These are phyloP conservation scores for Eucera pruinosa DNA, from an alignment of 2,888 invertebrate species.

Conservation along the genomic window DNA sequence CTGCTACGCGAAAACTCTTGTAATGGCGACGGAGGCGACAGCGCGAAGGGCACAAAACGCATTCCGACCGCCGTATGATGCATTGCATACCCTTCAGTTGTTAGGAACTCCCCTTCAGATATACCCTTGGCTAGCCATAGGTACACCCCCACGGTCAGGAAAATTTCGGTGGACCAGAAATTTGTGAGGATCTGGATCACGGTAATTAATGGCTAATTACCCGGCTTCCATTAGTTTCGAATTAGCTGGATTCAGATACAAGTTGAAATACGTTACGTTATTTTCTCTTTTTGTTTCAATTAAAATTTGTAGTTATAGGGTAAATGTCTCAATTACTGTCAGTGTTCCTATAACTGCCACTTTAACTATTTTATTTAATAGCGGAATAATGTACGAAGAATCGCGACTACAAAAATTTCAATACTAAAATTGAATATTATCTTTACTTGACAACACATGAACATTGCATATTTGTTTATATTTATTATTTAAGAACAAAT, in stretches of 20 bases:
- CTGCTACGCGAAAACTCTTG: constrained; percentile 52
- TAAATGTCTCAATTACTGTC: too few relatives aligned
- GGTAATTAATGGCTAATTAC: constrained; percentile 25
- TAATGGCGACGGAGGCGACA: constrained; percentile 47
- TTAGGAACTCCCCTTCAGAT: constrained; percentile 46
- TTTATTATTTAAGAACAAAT: too few relatives aligned
- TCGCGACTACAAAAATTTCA: too few relatives aligned
- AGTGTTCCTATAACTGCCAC: too few relatives aligned
- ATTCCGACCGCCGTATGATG: constrained; percentile 59
- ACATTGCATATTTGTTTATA: too few relatives aligned
- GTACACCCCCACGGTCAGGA: background rate
- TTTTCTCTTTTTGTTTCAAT: too few relatives aligned
- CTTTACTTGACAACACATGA: too few relatives aligned
- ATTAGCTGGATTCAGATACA: too few relatives aligned
- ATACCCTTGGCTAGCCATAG: constrained; percentile 7
- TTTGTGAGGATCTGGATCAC: constrained; percentile 26
- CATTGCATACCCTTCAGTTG: constrained; percentile 52
- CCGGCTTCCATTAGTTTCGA: background rate
- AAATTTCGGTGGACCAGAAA: constrained; percentile 34
- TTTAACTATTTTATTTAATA: too few relatives aligned
- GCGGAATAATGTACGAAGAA: too few relatives aligned
- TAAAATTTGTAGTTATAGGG: too few relatives aligned
- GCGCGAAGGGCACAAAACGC: constrained; percentile 58
- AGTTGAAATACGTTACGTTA: background rate
- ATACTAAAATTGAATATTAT: too few relatives aligned